phyloP scores from a whole-genome alignment of 2,113 vertebrate genomes.

The Anthoscopus minutus region DNA sequence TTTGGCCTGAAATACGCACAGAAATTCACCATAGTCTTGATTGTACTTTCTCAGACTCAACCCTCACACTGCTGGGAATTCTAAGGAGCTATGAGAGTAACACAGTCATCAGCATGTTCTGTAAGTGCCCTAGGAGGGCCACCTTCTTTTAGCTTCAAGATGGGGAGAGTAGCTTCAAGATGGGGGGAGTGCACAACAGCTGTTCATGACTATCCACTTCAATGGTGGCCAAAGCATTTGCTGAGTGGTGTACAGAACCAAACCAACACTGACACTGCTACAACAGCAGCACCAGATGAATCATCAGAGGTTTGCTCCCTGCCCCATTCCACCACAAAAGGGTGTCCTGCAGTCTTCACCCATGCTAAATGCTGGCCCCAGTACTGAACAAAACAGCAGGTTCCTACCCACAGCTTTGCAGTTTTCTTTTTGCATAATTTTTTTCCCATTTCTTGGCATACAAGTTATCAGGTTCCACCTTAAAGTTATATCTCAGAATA shows the following conservation, averaged over 20 bases:
- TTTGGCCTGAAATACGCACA: not conserved
- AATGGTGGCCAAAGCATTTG: rapidly evolving
- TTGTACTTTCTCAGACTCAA: not conserved
- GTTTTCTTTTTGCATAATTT: not conserved
- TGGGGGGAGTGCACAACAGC: not conserved
- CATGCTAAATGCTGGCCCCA: not conserved
- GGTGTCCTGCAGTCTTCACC: not conserved
- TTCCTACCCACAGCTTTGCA: not conserved
- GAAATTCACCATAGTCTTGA: not conserved
- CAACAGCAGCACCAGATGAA: not conserved
- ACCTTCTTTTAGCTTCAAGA: not conserved
- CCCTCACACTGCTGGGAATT: not conserved
- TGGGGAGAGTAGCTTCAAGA: not conserved
- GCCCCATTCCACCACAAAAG: not conserved
- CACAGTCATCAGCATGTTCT: not conserved
- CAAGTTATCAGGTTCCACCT: not conserved
- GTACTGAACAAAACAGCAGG: not conserved
- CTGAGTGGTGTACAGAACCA: not conserved
- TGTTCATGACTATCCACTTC: not conserved
- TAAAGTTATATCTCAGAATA: not conserved
- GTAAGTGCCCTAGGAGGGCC: not conserved
- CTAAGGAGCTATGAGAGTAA: not conserved
- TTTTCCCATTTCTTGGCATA: not conserved
- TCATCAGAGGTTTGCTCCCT: not conserved
- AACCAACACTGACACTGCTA: not conserved